Base-by-base conservation (phyloP, 2,888 invertebrate species). In the Lypha dubia region DNA sequence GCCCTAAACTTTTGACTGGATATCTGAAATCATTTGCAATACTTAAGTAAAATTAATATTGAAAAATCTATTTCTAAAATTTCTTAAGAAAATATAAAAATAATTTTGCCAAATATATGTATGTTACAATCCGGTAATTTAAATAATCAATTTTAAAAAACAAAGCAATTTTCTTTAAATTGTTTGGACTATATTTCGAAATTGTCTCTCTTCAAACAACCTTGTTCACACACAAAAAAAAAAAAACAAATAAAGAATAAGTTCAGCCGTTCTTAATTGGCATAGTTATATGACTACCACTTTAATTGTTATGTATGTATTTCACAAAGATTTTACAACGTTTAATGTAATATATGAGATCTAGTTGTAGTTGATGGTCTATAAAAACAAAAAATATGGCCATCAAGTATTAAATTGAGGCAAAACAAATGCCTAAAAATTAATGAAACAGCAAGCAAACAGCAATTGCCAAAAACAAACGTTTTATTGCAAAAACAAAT, bases 401-500 rank as follows among this genome's bases (percentile, higher is more conserved):
- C 32, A 35, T 35, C n/a, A n/a, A 20, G 20, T 20, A n/a, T 11
- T 11, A 56, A 44, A 44, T 2, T 28, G 28, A 28, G 5, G 28
- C 28, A 28, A 28, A n/a, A 62, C 28, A 28, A 28, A n/a, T 41
- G 41, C 44, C 22, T 38, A 38, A n/a, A 68, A 20, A 28, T 6
- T 3, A 46, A 65, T 5, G n/a, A 24, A 44, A 44, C 2, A 17
- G 1, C 7, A 70, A 60, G 49, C 1, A 58, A 49, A 75, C 35
- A 20, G 17, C 53, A 24, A 28, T 46, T 24, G 44, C 63, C n/a
- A 58, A 20, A 49, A 35, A 28, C 65, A 58, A 77, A 77, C 49
- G 35, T 60, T 60, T 68, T 73, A 51, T 62, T 76, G 63, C 58
- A 62, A 62, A 79, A 79, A 68, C 49, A 67, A 63, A 53, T 28